A percentile compares a stretch with the other conserved stretches of the same genome.
phyloP scores from a whole-genome alignment of 2,113 vertebrate species.

The Pogonocichla stellata region DNA sequence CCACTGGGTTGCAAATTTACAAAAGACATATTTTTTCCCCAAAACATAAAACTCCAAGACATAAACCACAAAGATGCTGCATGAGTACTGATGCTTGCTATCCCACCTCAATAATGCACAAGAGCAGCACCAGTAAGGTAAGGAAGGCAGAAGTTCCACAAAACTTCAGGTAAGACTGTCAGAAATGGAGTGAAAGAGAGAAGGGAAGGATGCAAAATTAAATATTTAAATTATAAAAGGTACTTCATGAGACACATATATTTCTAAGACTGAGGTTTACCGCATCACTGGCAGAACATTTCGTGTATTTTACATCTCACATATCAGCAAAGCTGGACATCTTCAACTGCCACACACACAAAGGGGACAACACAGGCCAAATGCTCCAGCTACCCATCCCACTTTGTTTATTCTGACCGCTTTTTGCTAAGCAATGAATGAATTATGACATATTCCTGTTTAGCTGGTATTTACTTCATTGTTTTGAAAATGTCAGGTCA shows the following conservation, averaged over 20 bases:
- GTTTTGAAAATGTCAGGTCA: not conserved
- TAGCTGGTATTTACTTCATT: not conserved
- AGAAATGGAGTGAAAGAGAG: not conserved
- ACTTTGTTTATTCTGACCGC: not conserved
- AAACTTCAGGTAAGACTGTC: not conserved
- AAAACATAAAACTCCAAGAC: not conserved
- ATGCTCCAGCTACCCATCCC: not conserved
- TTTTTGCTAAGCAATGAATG: not conserved
- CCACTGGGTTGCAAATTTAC: not conserved
- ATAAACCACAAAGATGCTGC: not conserved
- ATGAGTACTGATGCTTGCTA: not conserved
- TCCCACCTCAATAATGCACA: not conserved
- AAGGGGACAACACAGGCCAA: not conserved
- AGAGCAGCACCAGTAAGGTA: not conserved
- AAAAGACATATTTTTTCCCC: not conserved
- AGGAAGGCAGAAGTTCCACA: not conserved
- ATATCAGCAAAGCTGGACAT: not conserved
- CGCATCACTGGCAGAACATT: not conserved
- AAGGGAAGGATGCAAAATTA: not conserved
- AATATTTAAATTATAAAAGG: not conserved
- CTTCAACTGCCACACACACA: not conserved
- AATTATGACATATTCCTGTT: not conserved
- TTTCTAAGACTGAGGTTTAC: not conserved
- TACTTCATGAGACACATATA: not conserved
- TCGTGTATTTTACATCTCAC: not conserved